Base-by-base conservation (phyloP, 2,113 vertebrate genomes). In the Misgurnus anguillicaudatus region DNA sequence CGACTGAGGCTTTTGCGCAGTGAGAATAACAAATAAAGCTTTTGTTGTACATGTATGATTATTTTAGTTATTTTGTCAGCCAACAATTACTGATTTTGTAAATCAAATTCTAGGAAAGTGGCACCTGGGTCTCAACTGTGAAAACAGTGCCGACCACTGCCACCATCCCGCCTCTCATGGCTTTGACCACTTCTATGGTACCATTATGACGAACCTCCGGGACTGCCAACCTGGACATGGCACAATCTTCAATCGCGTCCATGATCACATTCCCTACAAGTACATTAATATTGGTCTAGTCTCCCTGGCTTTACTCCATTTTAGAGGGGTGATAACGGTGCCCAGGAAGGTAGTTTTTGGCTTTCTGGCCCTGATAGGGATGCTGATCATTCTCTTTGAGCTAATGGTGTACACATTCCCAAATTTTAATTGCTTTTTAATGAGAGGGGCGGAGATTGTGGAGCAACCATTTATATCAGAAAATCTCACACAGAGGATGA, bases 61-160 rank as follows among this genome's bases (percentile, higher is more conserved):
- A 51, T 16, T n/a, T n/a, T 45, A 10, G 3, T 10, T 9, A 3
- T 41, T 70, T 3, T 47, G 13, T 19, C 61, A 51, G 21, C 2
- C 9, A 39, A 53, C 4, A 21, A 58, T 19, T 19, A 9, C 17
- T 64, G 3, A 61, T n/a, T 38, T 11, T 38, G 24, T 31, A n/a
- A n/a, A n/a, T n/a, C 11, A 1, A 42, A 24, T 73, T 65, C 24
- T 55, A 92, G 95, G 95, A 19, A 97, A 97, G 82, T 97, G 96
- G 96, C 96, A 97, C 88, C 92, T 96, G 0, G 96, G 96, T 0
- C 86, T 95, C 4, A 96, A 90, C 89, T 97, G 96, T 80, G 77
- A 94, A 75, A 89, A 80, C 82, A 89, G n/a, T 0, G 66, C 83
- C 0, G 96, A 98, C 82, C 94, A 95, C 87, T 98, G 95, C 81